Evolutionary conservation across 2,888 invertebrate species (phyloP), one percentile per base, ranked within the genome.

Genomic region (Drosophila barbarae): DNA sequence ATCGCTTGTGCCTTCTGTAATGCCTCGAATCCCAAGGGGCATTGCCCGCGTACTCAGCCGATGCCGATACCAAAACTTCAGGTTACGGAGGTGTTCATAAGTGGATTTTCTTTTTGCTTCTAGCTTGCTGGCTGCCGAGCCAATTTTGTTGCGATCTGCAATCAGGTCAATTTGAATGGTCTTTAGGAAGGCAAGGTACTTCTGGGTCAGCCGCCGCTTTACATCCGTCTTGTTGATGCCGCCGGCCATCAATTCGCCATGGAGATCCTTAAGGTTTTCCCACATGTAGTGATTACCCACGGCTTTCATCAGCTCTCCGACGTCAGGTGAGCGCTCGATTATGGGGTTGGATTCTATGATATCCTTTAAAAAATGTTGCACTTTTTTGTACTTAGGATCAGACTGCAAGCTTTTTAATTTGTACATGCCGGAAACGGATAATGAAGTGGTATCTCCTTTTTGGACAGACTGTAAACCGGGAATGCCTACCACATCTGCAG

Each of bases 231-330:
- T 26, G 3, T 8, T 10, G 4, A 77, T 9, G 2, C 59, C 51
- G 0, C 64, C 15, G 0, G 8, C 3, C 10, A n/a, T 6, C 9
- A 84, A 5, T 13, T 77, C 64, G 2, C n/a, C 1, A n/a, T 60
- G 23, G 2, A 81, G 26, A 2, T n/a, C 28, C 0, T 15, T 15
- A 9, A 76, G 44, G 3, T 38, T 44, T 3, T 13, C 28, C 76
- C 76, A 76, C 83, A 76, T 79, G 4, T 35, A 49, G 36, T 82
- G 83, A 0, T n/a, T 44, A 0, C 7, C 18, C 0, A 82, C 57
- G 0, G 2, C 1, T 1, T 5, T 8, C 21, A 81, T 35, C 0
- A 68, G 32, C 0, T 3, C 12, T 0, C 7, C 1, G 9, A 7
- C 13, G 15, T 79, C 66, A 0, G 9, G 4, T 8, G 63, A 0